Conservation (phyloP, 2,888 invertebrate species). For the Melitaea athalia region DNA sequence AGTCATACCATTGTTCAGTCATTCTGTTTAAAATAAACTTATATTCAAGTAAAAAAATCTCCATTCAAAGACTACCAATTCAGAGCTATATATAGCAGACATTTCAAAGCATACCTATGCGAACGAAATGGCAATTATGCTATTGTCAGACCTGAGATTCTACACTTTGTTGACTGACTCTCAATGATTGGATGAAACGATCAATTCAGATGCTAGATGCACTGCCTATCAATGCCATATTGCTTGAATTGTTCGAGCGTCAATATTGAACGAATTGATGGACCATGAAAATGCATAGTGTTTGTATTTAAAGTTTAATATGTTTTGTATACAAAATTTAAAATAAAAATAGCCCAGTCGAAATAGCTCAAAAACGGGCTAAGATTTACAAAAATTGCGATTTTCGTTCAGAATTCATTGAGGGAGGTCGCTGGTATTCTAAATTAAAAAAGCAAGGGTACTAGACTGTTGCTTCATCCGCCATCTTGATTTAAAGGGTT, state of each 20-base stretch:
- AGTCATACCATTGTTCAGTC: too few species aligned
- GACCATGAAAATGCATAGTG: not conserved
- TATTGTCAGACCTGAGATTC: not conserved
- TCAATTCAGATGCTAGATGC: not conserved
- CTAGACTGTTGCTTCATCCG: too few species aligned
- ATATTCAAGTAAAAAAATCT: not conserved
- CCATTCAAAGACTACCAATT: not conserved
- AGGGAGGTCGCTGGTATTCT: too few species aligned
- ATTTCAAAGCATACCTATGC: not conserved
- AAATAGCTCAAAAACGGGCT: too few species aligned
- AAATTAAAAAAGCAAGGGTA: too few species aligned
- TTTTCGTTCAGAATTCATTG: too few species aligned
- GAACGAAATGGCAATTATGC: slow-evolving; percentile 3
- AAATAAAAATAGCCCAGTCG: too few species aligned
- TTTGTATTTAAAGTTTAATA: too few species aligned
- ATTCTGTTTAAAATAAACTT: too few species aligned
- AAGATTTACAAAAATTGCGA: too few species aligned
- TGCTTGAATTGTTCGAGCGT: slow-evolving; percentile 14
- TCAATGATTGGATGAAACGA: slow-evolving; percentile 9
- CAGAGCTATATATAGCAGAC: not conserved
- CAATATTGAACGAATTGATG: slow-evolving; percentile 15
- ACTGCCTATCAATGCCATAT: slow-evolving; percentile 12
- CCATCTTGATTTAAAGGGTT: too few species aligned
- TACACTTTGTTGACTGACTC: slow-evolving; percentile 8
- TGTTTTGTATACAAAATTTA: too few species aligned